Evolutionary conservation across 2,797 vertebrate species (phyloP), one percentile per base, ranked within the genome.

Genomic region (Ataeniobius toweri): DNA sequence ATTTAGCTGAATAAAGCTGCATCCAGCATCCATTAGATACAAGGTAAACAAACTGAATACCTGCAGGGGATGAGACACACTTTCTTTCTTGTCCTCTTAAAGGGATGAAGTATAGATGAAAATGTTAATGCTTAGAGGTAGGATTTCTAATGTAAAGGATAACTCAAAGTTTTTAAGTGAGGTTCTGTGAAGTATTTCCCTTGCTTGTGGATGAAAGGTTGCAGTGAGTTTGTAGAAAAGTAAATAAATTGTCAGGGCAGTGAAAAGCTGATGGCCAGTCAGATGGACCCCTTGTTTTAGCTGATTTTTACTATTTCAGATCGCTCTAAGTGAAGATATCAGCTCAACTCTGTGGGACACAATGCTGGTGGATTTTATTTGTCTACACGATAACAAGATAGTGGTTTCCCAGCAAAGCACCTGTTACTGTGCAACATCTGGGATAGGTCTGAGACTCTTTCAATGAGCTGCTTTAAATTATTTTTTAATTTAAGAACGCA

Each of bases 1-100:
- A 67, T 80, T 77, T 81, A 50, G 20, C 70, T 80, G 75, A 79
- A 73, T 74, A 50, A 79, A 82, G 58, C 39, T 41, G 18, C 1
- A 26, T 71, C 51, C 0, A 7, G 53, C 69, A 6, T 68, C 46
- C 4, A 63, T 26, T 36, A 14, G 24, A 77, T 77, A 72, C 75
- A 28, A 41, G 2, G 70, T 61, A 75, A 73, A 73, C 58, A 36
- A 74, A 50, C 12, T 28, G 22, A 18, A 72, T 56, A 9, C 51
- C 75, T 73, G 56, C 51, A 56, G 63, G 75, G 55, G 39, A 26
- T 28, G 3, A 61, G 44, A 12, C 28, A 3, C 74, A 12, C 26
- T 73, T 46, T 56, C 4, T 50, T 75, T 48, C 2, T 67, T 36
- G 44, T 44, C 28, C 36, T 59, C 10, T 73, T 7, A 46, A 46